These are phyloP conservation scores for Xylota segnis DNA, from an alignment of 2,888 invertebrate species.

Conservation along the genomic window DNA sequence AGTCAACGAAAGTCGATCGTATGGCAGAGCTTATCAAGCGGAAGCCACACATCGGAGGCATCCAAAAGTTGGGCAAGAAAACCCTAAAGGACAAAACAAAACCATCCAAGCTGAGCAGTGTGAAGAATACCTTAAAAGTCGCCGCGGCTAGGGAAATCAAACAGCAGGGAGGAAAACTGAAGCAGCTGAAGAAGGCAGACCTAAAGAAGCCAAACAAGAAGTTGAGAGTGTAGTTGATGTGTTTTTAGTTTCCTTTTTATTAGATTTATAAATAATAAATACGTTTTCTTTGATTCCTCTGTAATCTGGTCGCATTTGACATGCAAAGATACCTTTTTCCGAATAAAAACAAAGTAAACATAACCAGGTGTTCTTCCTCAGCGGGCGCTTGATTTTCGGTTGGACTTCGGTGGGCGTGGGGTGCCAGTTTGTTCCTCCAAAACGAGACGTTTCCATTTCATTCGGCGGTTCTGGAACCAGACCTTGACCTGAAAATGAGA, in stretches of 20 bases:
- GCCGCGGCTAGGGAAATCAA: slow-evolving; percentile 79
- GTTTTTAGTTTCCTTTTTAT: slow-evolving; percentile 67
- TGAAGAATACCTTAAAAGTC: slow-evolving; percentile 78
- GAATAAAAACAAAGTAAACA: slow-evolving; percentile 29
- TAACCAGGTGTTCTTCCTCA: not conserved
- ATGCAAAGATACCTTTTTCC: slow-evolving; percentile 6
- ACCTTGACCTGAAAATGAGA: slow-evolving; percentile 88
- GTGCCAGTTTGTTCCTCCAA: slow-evolving; percentile 82
- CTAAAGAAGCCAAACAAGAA: slow-evolving; percentile 78
- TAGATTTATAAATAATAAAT: slow-evolving; percentile 59
- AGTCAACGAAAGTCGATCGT: slow-evolving; percentile 78
- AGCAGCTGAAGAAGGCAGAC: slow-evolving; percentile 75
- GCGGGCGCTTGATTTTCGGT: slow-evolving; percentile 38
- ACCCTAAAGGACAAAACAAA: slow-evolving; percentile 37
- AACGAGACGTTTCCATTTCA: slow-evolving; percentile 93
- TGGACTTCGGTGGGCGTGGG: slow-evolving; percentile 17
- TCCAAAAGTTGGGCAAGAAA: slow-evolving; percentile 80
- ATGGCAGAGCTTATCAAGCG: slow-evolving; percentile 79
- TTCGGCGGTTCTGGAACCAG: slow-evolving; percentile 94
- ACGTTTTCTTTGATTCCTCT: slow-evolving; percentile 41
- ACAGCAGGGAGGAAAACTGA: slow-evolving; percentile 60
- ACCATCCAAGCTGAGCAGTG: slow-evolving; percentile 64
- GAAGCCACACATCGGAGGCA: slow-evolving; percentile 80
- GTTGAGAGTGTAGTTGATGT: slow-evolving; percentile 40
- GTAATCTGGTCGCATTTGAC: slow-evolving; percentile 35